Conservation (phyloP, 2,113 vertebrate species). For the Atractosteus spatula region DNA sequence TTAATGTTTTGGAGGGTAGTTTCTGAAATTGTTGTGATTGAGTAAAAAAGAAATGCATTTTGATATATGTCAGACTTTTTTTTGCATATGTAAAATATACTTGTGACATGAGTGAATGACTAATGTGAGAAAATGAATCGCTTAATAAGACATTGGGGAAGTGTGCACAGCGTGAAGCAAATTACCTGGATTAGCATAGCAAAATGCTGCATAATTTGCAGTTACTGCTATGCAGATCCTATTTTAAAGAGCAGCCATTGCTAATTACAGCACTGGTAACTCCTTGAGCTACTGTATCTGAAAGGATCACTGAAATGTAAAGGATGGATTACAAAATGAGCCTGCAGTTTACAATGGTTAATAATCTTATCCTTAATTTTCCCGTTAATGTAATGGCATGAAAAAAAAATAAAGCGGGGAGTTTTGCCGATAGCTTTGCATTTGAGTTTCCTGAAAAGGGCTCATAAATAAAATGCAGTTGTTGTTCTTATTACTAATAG, state of each 20-base stretch:
- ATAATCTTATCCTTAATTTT: slow-evolving; percentile 36
- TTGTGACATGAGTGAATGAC: slow-evolving; percentile 1
- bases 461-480: too few relatives aligned
- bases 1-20: too few relatives aligned
- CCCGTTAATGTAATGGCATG: slow-evolving; percentile 44
- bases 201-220: slow-evolving; percentile 42
- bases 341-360: slow-evolving; percentile 32
- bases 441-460: too few relatives aligned
- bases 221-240: slow-evolving; percentile 41
- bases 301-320: slow-evolving; percentile 50
- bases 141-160: slow-evolving; percentile 41
- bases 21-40: too few relatives aligned
- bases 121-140: slow-evolving; percentile 32
- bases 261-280: slow-evolving; percentile 50
- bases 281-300: slow-evolving; percentile 39
- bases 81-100: too few relatives aligned
- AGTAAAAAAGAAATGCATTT: background rate
- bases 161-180: slow-evolving; percentile 45
- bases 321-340: slow-evolving; percentile 39
- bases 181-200: slow-evolving; percentile 54
- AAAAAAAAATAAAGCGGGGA: slow-evolving; percentile 4
- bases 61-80: slow-evolving; percentile 4
- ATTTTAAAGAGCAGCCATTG: slow-evolving; percentile 30
- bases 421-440: background rate
- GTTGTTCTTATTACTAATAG: too few relatives aligned